These are phyloP conservation scores for Metacarcinus magister DNA, from an alignment of 2,888 invertebrate species.

Conservation along the genomic window DNA sequence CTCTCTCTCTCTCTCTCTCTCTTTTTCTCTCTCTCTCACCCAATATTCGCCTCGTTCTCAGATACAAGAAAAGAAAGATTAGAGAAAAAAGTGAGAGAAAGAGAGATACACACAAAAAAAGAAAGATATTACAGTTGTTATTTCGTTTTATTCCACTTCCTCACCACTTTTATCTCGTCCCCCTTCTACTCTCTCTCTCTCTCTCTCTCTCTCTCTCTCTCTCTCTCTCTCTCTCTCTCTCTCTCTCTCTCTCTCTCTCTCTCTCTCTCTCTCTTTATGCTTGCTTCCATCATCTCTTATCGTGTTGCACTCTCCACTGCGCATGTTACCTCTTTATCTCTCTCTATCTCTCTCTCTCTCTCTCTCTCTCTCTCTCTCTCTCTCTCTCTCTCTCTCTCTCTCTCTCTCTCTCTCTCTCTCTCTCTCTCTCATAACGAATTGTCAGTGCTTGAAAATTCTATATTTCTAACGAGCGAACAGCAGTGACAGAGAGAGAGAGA, in stretches of 20 bases:
- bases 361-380: no score
- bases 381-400: no score
- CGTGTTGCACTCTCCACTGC: background rate
- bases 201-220: background rate
- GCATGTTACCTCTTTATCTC: background rate
- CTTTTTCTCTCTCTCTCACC: background rate
- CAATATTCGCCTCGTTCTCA: background rate
- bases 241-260: constrained; percentile 51
- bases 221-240: constrained; percentile 33
- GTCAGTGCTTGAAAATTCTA: background rate
- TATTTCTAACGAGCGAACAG: constrained; percentile 14
- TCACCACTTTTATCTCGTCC: background rate
- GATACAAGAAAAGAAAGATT: background rate
- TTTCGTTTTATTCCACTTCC: background rate
- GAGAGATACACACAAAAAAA: no score
- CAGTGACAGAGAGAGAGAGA: background rate
- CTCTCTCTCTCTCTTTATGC: background rate
- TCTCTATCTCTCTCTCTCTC: background rate
- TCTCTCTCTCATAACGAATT: no score
- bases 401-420: no score
- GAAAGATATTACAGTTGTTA: no score
- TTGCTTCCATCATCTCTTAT: background rate
- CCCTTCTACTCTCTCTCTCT: background rate
- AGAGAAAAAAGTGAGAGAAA: no score
- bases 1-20: constrained; percentile 30